phyloP scores from a whole-genome alignment of 2,797 vertebrate species.

The Chaetophractus vellerosus region DNA sequence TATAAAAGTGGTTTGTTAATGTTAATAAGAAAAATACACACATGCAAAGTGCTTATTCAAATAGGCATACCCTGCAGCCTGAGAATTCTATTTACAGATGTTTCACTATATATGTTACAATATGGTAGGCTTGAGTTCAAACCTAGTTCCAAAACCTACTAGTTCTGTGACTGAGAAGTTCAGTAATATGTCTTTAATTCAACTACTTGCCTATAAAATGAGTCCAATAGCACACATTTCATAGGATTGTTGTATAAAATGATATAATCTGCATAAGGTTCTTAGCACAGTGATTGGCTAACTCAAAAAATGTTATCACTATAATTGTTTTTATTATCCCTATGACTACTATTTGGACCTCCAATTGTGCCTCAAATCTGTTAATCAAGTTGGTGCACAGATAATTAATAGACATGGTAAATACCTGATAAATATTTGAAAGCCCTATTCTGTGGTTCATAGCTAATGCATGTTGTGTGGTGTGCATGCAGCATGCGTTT shows the following conservation, averaged over 20 bases:
- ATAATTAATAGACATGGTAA: background rate
- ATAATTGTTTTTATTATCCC: background rate
- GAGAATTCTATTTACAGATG: background rate
- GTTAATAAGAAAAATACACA: background rate
- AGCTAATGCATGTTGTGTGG: background rate
- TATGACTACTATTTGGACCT: background rate
- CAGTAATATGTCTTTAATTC: background rate
- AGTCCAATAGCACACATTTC: background rate
- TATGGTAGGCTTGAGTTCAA: background rate
- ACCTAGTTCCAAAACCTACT: background rate
- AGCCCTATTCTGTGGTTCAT: background rate
- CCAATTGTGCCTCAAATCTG: background rate
- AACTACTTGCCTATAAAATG: background rate
- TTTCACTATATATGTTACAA: background rate
- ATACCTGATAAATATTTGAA: slow-evolving; percentile 7
- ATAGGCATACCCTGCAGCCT: background rate
- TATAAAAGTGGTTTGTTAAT: slow-evolving; percentile 38
- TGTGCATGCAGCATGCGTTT: background rate
- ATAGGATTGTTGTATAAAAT: background rate
- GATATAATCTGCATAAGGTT: background rate
- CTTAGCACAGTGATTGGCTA: background rate
- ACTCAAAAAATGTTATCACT: background rate
- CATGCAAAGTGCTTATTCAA: slow-evolving; percentile 14
- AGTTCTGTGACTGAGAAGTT: background rate
- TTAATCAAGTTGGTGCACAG: slow-evolving; percentile 26